Percentiles rank a stretch among this genome's conserved stretches.
Evolutionary conservation across 2,113 vertebrate genomes (phyloP).

Genomic region (Leucosticte australis): DNA sequence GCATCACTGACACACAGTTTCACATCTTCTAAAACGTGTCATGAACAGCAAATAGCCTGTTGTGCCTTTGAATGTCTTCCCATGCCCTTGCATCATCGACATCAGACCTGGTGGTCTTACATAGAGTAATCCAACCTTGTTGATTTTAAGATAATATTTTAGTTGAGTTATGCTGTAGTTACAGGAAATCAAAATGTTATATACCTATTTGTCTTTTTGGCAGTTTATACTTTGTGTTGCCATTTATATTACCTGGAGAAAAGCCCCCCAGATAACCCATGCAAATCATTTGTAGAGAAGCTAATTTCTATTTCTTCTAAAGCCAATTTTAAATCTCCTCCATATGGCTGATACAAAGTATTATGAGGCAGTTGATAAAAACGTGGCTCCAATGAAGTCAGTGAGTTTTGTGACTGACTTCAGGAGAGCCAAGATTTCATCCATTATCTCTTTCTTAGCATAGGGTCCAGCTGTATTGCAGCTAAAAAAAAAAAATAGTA

Average conservation of each 20-base stretch:
- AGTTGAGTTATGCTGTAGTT: conserved; percentile 4
- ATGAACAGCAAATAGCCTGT: conserved; percentile 41
- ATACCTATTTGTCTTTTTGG: conserved; percentile 47
- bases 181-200: conserved; percentile 41
- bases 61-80: conserved; percentile 57
- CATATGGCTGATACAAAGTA: conserved; percentile 43
- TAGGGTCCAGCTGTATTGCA: not conserved
- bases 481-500: not conserved
- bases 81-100: conserved; percentile 29
- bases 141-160: conserved; percentile 51
- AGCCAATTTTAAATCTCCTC: conserved; percentile 34
- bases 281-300: not conserved
- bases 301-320: conserved; percentile 55
- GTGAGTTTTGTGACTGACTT: not conserved
- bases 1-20: not conserved
- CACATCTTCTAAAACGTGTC: conserved; percentile 1
- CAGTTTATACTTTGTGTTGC: conserved; percentile 28
- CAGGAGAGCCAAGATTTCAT: conserved; percentile 5
- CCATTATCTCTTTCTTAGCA: conserved; percentile 2
- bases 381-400: not conserved
- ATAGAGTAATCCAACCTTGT: not conserved
- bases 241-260: conserved; percentile 42
- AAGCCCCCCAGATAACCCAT: not conserved
- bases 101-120: conserved; percentile 9
- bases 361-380: not conserved